phyloP scores from a whole-genome alignment of 2,888 invertebrate genomes.

The Masnerella sp. region DNA sequence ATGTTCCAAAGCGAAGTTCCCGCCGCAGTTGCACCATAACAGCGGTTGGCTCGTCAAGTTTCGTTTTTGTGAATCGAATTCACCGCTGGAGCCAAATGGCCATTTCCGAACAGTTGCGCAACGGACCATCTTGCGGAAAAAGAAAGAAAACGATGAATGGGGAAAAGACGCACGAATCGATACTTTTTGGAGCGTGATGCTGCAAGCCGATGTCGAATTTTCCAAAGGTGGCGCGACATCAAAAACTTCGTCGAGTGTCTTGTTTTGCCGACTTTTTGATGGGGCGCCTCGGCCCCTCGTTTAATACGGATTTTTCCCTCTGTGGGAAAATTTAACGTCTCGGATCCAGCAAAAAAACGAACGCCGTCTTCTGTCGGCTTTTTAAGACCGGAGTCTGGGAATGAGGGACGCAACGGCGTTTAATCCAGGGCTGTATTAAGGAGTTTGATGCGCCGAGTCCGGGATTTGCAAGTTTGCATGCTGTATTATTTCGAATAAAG shows the following conservation, averaged over 20 bases:
- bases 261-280: too few species aligned
- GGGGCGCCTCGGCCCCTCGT: conserved; percentile 38
- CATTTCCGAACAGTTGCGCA: conserved; percentile 34
- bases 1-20: too few species aligned
- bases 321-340: conserved; percentile 76
- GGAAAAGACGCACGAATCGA: conserved; percentile 35
- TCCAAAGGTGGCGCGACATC: conserved; percentile 60
- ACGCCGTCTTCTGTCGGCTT: conserved; percentile 44
- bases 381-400: conserved; percentile 29
- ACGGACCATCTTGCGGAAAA: conserved; percentile 44
- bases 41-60: neutral
- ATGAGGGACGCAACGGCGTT: conserved; percentile 30
- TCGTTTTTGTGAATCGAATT: conserved; percentile 10
- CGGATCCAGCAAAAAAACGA: conserved; percentile 72
- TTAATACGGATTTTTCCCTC: conserved; percentile 71
- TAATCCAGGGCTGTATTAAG: conserved; percentile 32
- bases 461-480: too few species aligned
- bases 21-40: neutral
- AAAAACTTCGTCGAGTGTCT: too few species aligned
- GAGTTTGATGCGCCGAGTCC: neutral
- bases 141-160: conserved; percentile 39
- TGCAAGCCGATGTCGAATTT: conserved; percentile 56
- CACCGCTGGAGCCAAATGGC: conserved; percentile 24
- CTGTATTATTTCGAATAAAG: too few species aligned
- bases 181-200: conserved; percentile 45